Conservation (phyloP, 2,797 vertebrate species). For the Ctenopoma kingsleyae region DNA sequence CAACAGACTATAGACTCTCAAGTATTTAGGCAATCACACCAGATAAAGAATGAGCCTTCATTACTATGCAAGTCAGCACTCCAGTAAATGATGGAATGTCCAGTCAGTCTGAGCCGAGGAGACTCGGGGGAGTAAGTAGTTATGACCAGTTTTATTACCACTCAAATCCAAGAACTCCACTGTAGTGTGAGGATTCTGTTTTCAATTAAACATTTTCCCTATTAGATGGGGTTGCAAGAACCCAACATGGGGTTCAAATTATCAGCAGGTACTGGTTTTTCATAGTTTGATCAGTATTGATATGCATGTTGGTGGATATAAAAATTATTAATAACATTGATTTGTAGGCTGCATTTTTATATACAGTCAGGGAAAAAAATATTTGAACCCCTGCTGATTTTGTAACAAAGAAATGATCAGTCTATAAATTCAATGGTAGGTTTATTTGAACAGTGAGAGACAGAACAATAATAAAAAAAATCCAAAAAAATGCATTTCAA, state of each 20-base stretch:
- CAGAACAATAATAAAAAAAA: too few species aligned
- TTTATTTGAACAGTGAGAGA: too few species aligned
- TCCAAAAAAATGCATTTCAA: too few species aligned
- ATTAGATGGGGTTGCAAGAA: not conserved
- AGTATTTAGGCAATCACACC: slow-evolving; percentile 47
- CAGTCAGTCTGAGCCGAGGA: slow-evolving; percentile 51
- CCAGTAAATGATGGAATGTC: slow-evolving; percentile 51
- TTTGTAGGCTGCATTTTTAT: too few species aligned
- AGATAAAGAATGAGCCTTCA: slow-evolving; percentile 48
- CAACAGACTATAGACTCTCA: slow-evolving; percentile 35
- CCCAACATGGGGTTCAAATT: not conserved
- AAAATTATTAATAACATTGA: too few species aligned
- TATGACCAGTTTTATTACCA: slow-evolving; percentile 27
- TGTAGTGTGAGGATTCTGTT: slow-evolving; percentile 11
- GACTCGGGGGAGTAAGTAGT: slow-evolving; percentile 19
- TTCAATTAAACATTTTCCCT: not conserved
- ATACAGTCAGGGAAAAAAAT: too few species aligned
- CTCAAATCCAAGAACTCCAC: slow-evolving; percentile 10
- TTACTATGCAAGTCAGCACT: slow-evolving; percentile 61
- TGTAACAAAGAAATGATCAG: too few species aligned
- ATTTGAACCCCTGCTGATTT: too few species aligned
- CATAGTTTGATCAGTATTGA: too few species aligned
- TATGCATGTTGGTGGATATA: not conserved
- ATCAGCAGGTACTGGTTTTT: not conserved
- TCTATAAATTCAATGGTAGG: too few species aligned